Conservation (phyloP, 2,113 vertebrate genomes). For the Smithornis capensis region DNA sequence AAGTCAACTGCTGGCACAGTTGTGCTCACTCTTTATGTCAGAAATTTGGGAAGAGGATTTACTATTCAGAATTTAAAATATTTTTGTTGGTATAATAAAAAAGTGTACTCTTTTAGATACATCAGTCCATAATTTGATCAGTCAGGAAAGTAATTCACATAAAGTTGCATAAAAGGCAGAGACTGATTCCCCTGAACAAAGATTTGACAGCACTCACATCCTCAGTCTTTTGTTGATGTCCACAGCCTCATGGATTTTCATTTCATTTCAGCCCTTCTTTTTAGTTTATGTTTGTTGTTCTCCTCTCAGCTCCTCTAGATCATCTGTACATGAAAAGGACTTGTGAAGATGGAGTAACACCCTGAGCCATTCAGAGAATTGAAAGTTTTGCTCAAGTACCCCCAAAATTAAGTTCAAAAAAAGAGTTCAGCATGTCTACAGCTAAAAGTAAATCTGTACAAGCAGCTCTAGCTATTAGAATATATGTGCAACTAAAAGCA, state of each 20-base stretch:
- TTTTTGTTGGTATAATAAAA: background rate
- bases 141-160: background rate
- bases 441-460: background rate
- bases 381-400: background rate
- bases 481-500: background rate
- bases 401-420: background rate
- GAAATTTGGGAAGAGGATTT: background rate
- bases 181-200: background rate
- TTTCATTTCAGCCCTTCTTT: background rate
- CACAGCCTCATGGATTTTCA: background rate
- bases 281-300: background rate
- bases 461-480: background rate
- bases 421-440: background rate
- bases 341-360: background rate
- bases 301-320: background rate
- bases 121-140: background rate
- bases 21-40: background rate
- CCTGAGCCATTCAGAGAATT: background rate
- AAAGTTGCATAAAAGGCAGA: background rate
- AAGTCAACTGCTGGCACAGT: background rate
- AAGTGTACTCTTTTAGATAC: background rate
- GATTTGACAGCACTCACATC: background rate
- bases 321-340: background rate
- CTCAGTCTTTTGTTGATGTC: background rate
- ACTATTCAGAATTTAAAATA: background rate